phyloP scores from a whole-genome alignment of 2,113 vertebrate species.

The Odontophorus gujanensis region DNA sequence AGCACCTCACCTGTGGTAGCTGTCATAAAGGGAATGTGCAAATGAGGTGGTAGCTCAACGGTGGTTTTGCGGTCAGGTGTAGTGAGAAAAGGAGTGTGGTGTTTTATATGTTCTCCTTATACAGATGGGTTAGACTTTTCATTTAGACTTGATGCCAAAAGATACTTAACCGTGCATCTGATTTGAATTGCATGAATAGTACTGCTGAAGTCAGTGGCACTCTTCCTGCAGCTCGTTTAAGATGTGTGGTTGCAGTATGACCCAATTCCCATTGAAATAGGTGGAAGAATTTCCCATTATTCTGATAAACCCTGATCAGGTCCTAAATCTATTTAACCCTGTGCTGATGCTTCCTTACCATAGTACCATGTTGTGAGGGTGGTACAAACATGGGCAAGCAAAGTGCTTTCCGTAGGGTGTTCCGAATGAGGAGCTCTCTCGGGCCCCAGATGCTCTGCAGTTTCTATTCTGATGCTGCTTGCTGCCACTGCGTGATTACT shows the following conservation, averaged over 20 bases:
- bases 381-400: background rate
- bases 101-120: background rate
- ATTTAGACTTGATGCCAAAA: background rate
- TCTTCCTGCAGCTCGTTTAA: background rate
- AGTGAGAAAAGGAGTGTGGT: background rate
- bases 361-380: accelerated
- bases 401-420: accelerated
- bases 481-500: background rate
- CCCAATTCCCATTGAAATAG: conserved; percentile 13
- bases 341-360: background rate
- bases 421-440: background rate
- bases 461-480: background rate
- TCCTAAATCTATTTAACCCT: background rate
- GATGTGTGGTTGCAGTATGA: background rate
- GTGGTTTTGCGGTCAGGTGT: background rate
- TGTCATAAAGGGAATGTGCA: background rate
- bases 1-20: background rate
- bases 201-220: background rate
- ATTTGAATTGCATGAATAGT: background rate
- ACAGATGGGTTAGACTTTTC: background rate
- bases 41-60: background rate
- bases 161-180: background rate
- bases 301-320: background rate
- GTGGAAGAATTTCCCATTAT: background rate
- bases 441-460: accelerated